These are phyloP conservation scores for Dastarcus helophoroides DNA, from an alignment of 2,888 invertebrate species.

Conservation along the genomic window DNA sequence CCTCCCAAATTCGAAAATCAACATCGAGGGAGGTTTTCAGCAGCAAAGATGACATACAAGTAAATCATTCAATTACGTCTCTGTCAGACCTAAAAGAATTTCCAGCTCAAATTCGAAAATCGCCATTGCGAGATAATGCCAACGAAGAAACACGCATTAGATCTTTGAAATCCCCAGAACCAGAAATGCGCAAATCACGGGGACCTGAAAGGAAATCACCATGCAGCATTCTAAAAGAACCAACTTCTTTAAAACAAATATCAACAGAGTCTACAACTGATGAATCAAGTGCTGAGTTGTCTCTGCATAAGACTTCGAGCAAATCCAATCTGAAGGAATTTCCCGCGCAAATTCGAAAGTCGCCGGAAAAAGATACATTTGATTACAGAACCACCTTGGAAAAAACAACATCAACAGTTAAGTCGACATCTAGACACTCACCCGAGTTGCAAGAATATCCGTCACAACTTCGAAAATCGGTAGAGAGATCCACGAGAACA, in stretches of 20 bases:
- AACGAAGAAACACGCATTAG: background rate
- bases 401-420: slow-evolving; percentile 15
- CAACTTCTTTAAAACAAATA: too few species aligned
- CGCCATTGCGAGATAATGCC: slow-evolving; percentile 14
- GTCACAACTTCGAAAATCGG: slow-evolving; percentile 18
- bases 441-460: slow-evolving; percentile 19
- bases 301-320: too few species aligned
- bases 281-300: slow-evolving; percentile 1
- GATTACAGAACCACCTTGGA: slow-evolving; percentile 16
- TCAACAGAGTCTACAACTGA: background rate
- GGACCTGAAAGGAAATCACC: too few species aligned
- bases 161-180: background rate
- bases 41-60: slow-evolving; percentile 12
- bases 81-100: slow-evolving; percentile 21
- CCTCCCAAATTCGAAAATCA: slow-evolving; percentile 17
- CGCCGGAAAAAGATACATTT: slow-evolving; percentile 19
- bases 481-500: too few species aligned
- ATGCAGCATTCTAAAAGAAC: slow-evolving; percentile 14
- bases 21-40: slow-evolving; percentile 17
- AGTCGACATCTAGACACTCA: slow-evolving; percentile 4
- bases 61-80: slow-evolving; percentile 9
- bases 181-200: background rate
- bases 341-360: slow-evolving; percentile 19
- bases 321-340: slow-evolving; percentile 15
- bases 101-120: slow-evolving; percentile 18